phyloP scores from a whole-genome alignment of 2,888 invertebrate genomes.

The Andrena fulva region DNA sequence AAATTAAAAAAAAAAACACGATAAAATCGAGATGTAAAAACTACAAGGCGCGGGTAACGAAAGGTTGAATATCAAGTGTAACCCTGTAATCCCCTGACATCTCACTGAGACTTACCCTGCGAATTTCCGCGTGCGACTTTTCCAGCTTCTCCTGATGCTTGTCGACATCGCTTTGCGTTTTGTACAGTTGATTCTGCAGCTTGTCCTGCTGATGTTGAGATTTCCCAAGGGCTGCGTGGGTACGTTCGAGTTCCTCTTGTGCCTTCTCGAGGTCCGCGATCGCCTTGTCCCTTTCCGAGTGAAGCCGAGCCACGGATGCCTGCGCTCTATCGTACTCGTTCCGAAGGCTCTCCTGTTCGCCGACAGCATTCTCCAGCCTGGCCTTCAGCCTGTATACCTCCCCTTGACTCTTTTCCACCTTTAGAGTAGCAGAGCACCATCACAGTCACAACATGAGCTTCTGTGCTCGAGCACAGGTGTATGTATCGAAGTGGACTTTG shows the following conservation, averaged over 20 bases:
- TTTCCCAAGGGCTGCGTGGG: constrained; percentile 95
- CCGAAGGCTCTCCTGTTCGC: constrained; percentile 96
- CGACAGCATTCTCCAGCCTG: constrained; percentile 97
- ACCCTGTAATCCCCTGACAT: not conserved
- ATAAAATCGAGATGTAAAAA: too few relatives aligned
- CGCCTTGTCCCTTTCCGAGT: constrained; percentile 95
- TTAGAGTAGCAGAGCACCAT: not conserved
- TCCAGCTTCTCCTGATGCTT: constrained; percentile 95
- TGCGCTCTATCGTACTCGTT: constrained; percentile 96
- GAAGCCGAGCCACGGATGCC: constrained; percentile 92
- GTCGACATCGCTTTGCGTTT: constrained; percentile 95
- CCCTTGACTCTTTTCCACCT: constrained; percentile 95
- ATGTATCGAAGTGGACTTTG: too few relatives aligned
- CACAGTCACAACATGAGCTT: not conserved
- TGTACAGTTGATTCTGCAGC: constrained; percentile 94
- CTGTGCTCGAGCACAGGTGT: not conserved
- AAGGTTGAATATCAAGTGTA: too few relatives aligned
- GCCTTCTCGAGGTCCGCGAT: constrained; percentile 94
- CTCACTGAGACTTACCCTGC: constrained; percentile 88
- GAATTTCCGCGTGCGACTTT: constrained; percentile 92
- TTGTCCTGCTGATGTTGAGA: constrained; percentile 97
- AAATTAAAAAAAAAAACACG: too few relatives aligned
- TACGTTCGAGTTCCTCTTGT: constrained; percentile 94
- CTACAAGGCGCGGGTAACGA: too few relatives aligned
- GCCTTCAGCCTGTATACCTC: constrained; percentile 97